Evolutionary conservation across 2,888 invertebrate species (phyloP), one percentile per base, ranked within the genome.

Genomic region (Halictus quadricinctus): DNA sequence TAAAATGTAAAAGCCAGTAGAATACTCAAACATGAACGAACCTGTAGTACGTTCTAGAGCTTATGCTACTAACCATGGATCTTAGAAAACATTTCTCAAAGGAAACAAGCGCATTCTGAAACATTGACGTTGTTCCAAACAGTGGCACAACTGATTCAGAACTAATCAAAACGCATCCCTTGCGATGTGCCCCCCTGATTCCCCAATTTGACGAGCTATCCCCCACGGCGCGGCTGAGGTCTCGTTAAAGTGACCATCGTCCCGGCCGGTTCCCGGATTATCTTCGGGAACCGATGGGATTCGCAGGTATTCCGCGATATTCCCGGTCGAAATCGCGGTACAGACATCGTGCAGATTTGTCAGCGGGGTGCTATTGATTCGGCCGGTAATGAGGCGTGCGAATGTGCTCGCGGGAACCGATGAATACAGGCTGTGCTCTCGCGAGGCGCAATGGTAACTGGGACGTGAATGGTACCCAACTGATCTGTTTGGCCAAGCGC

Each of bases 311-410:
- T 41, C 75, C 70, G 66, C 78, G 76, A 72, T 75, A 50, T 84
- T 70, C 74, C 70, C 54, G 54, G 85, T 84, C 36, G 64, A 48
- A 64, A 54, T 64, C 29, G 76, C 58, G 72, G 36, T 10, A 50
- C n/a, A 10, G n/a, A 48, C 80, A 46, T 48, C 74, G 86, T 76
- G 85, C 77, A 88, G 91, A 92, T 92, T 92, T 91, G 92, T 92
- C 90, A 91, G 80, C 90, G 85, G 88, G 89, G 86, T 89, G 89
- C 90, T 92, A 92, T 92, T 90, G 92, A 92, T 92, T 92, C 86
- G 82, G 72, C 54, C 84, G 87, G 89, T 92, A 92, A 93, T 92
- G 92, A 93, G 92, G 90, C 91, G 89, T 88, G 88, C 89, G 79
- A 50, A 76, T 72, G 70, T 69, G 80, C 77, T 81, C 60, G 76